Percentiles rank a stretch among this genome's conserved stretches.
phyloP scores from a whole-genome alignment of 2,113 vertebrate species.

The Mus musculus region DNA sequence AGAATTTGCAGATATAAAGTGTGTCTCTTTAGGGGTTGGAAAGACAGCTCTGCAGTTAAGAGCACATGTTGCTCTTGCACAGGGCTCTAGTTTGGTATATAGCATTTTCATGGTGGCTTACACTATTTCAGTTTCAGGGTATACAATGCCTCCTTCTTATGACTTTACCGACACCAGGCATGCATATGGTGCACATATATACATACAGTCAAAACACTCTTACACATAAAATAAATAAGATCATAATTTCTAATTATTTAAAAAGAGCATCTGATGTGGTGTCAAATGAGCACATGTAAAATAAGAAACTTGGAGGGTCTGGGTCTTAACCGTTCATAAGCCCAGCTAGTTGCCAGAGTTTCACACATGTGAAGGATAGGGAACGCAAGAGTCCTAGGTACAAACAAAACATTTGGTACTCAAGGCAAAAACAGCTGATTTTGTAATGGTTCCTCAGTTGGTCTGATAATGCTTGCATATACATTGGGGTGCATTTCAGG shows the following conservation, averaged over 20 bases:
- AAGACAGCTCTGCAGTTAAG: background rate
- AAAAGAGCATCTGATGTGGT: background rate
- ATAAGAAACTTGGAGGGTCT: background rate
- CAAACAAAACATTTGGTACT: background rate
- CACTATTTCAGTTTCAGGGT: background rate
- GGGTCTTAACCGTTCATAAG: background rate
- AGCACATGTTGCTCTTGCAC: background rate
- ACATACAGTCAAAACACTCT: background rate
- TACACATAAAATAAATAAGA: background rate
- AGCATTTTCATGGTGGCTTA: background rate
- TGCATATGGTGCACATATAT: background rate
- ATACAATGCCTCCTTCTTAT: background rate
- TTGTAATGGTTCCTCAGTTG: background rate
- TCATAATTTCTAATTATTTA: background rate
- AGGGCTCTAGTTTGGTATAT: background rate
- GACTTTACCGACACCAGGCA: background rate
- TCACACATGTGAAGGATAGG: background rate
- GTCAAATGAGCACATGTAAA: background rate
- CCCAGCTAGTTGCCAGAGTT: background rate
- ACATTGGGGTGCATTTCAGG: background rate
- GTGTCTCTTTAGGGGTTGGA: background rate
- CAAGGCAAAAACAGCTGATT: background rate
- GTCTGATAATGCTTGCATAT: background rate
- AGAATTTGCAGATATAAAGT: background rate
- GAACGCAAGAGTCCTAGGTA: background rate